Evolutionary conservation across 2,888 invertebrate species (phyloP).

Genomic region (Harpalus rubripes): DNA sequence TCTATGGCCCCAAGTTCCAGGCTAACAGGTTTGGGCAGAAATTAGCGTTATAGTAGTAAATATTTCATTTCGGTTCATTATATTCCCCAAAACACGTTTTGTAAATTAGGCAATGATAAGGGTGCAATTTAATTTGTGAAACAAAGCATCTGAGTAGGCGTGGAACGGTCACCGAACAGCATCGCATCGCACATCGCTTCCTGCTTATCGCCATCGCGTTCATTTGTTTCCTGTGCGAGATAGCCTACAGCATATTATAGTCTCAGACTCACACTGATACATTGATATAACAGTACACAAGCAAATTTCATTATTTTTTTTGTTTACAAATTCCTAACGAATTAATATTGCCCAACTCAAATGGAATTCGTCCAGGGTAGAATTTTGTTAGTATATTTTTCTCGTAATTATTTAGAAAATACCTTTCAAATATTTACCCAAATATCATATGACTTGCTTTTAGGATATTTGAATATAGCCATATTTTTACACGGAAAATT

Average conservation of each 20-base stretch:
- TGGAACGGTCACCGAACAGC: slow-evolving; percentile 49
- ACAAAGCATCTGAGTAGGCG: slow-evolving; percentile 31
- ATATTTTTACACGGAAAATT: slow-evolving; percentile 9
- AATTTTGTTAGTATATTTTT: slow-evolving; percentile 47
- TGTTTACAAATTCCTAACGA: slow-evolving; percentile 19
- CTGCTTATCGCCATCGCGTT: slow-evolving; percentile 42
- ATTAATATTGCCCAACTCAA: slow-evolving; percentile 34
- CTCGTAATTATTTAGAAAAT: slow-evolving; percentile 44
- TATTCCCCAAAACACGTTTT: slow-evolving; percentile 50
- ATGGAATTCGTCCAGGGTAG: slow-evolving; percentile 45
- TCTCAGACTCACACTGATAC: background rate
- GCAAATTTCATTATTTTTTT: slow-evolving; percentile 42
- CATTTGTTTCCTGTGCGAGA: slow-evolving; percentile 53
- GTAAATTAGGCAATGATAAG: slow-evolving; percentile 57
- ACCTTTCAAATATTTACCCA: slow-evolving; percentile 45
- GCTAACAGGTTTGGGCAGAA: slow-evolving; percentile 27
- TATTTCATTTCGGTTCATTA: slow-evolving; percentile 49
- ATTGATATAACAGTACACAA: background rate
- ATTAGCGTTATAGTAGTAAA: slow-evolving; percentile 36
- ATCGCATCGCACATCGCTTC: slow-evolving; percentile 49
- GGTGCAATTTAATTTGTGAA: slow-evolving; percentile 51
- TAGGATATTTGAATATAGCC: background rate
- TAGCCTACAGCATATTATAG: background rate
- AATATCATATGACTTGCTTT: slow-evolving; percentile 34
- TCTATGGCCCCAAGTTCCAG: background rate